Evolutionary conservation across 2,797 vertebrate genomes (phyloP), one percentile per base, ranked within the genome.

Genomic region (Neosilurus mollespiculum): DNA sequence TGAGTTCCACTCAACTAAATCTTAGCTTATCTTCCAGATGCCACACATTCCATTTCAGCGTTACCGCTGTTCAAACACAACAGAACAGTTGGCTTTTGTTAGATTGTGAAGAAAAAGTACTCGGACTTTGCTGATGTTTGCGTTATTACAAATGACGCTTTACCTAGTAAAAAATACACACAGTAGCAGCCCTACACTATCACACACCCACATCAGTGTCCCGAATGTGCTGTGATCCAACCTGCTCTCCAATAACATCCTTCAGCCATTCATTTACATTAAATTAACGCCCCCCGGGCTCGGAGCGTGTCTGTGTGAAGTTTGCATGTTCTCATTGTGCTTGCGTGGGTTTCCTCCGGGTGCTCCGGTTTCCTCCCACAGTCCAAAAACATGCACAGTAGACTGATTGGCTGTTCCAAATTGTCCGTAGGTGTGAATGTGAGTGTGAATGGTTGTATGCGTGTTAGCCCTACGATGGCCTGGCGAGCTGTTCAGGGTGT

Each of bases 1-100:
- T 34, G 15, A 16, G 30, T 65, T 59, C 49, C 70, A 43, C n/a
- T 59, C 53, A 58, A 2, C 59, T 75, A 24, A 84, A 64, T 59
- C 70, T 59, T 26, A 18, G 43, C 26, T 34, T 59, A 72, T 6
- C 62, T 53, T 49, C 62, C 65, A 85, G 7, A 81, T 71, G 37
- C 80, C 80, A 54, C 43, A 71, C 43, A 81, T 85, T 81, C 79
- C 83, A 76, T 43, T n/a, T 64, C 43, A 22, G 9, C 22, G 15
- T 24, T 53, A 12, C 72, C 8, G 30, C 54, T 11, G 3, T 56
- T 72, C 77, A 69, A 72, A 61, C 62, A n/a, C 8, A 70, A 8
- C 1, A 64, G 24, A 14, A 59, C 16, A 83, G 51, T 61, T 1
- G 8, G 14, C 62, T 66, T 37, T 56, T 24, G 12, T 71, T 58